Evolutionary conservation across 2,797 vertebrate species (phyloP), one percentile per base, ranked within the genome.

Genomic region (Buphagus erythrorhynchus): DNA sequence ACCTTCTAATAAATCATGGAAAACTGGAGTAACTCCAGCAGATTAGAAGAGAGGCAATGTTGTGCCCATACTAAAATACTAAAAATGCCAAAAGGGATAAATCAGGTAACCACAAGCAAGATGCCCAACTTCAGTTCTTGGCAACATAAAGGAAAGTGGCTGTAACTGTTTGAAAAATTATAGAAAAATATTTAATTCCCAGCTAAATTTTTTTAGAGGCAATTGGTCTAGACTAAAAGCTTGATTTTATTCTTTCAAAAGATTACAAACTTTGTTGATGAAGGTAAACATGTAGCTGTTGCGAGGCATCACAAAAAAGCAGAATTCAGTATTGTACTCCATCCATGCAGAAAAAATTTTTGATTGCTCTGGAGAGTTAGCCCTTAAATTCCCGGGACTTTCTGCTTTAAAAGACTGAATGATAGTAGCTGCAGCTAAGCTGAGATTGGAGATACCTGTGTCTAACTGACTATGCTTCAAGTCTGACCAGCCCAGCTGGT

Each of bases 61-160:
- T 74, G 20, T 73, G 46, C 29, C 74, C 33, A 35, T 33, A 52
- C 18, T 49, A 63, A 78, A 91, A 35, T 33, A 52, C 18, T 49
- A 63, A 78, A 91, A 93, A 78, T 51, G 52, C 48, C 89, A 85
- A 69, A 36, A 87, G 71, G 40, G 40, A 66, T 85, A 67, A 89
- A 92, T 91, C 90, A 88, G 75, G 82, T 94, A 88, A 87, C 78
- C 58, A 63, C 49, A 91, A 87, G 75, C 72, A 75, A 94, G 78
- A 82, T 80, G 72, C n/a, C 24, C 49, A 86, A 43, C 22, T 61
- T 91, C 69, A 71, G 26, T 28, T 89, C 78, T 87, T 95, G 81
- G 82, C 94, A 86, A 57, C 71, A 63, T 38, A 49, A 67, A 42
- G 69, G 22, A 78, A 80, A 77, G 35, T 24, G 77, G n/a, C 85